phyloP scores from a whole-genome alignment of 2,113 vertebrate species.

The Embiotoca jacksoni region DNA sequence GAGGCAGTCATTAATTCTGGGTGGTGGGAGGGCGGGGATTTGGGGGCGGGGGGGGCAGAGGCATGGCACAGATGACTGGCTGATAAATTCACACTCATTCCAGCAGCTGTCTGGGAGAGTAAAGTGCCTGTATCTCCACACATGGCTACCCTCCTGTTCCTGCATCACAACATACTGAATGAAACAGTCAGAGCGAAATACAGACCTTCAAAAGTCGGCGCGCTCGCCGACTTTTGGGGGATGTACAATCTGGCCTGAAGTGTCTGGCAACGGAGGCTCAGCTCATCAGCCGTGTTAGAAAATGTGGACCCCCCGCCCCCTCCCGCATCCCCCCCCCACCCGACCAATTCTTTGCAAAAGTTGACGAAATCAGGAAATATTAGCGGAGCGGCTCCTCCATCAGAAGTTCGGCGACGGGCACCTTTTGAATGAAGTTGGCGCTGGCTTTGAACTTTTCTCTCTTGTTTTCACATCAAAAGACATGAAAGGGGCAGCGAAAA shows the following conservation, averaged over 20 bases:
- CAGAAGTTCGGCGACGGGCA: constrained; percentile 66
- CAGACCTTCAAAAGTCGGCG: constrained; percentile 75
- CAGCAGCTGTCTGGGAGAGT: constrained; percentile 83
- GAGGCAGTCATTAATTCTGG: constrained; percentile 84
- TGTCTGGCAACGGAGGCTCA: constrained; percentile 55
- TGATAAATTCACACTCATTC: constrained; percentile 84
- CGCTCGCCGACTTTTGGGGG: constrained; percentile 55
- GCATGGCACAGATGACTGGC: constrained; percentile 81
- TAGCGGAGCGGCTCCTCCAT: constrained; percentile 49
- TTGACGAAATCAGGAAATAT: constrained; percentile 71
- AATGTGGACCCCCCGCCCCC: constrained; percentile 41
- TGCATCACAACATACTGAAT: constrained; percentile 80
- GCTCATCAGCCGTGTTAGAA: constrained; percentile 65
- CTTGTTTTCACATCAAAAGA: constrained; percentile 80
- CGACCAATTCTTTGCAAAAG: constrained; percentile 62
- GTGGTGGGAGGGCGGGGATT: constrained; percentile 70
- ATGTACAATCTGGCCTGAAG: constrained; percentile 72
- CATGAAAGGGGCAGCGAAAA: constrained; percentile 76
- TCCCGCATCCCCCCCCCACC: too few relatives aligned
- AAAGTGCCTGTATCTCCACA: constrained; percentile 79
- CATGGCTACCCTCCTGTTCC: constrained; percentile 82
- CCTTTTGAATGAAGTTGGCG: constrained; percentile 66
- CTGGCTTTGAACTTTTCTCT: constrained; percentile 73
- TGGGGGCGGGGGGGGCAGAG: constrained; percentile 67
- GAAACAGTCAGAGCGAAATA: constrained; percentile 76